Conservation (phyloP, 2,113 vertebrate species). For the Myotis davidii region DNA sequence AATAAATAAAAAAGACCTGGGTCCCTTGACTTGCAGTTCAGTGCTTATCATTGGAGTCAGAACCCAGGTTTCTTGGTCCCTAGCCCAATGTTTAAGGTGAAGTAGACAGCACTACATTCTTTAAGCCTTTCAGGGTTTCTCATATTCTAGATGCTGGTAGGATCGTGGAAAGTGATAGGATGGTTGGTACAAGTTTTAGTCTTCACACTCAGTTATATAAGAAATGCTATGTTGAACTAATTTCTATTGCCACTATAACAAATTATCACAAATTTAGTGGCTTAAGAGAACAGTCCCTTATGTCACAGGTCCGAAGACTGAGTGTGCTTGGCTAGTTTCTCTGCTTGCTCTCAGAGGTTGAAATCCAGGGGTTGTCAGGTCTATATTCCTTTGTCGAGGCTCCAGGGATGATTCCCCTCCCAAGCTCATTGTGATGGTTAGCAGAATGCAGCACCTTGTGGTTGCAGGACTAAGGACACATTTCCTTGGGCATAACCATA, state of each 20-base stretch:
- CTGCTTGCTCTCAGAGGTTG: neutral
- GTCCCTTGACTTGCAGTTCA: neutral
- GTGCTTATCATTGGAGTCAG: neutral
- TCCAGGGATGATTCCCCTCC: neutral
- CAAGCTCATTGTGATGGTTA: neutral
- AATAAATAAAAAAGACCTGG: neutral
- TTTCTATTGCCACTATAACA: constrained; percentile 20
- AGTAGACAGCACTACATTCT: neutral
- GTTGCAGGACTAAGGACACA: neutral
- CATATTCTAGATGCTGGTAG: neutral
- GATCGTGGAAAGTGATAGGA: neutral
- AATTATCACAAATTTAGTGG: neutral
- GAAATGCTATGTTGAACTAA: neutral
- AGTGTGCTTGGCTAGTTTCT: neutral
- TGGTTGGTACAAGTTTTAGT: neutral
- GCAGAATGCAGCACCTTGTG: neutral
- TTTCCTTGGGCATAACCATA: neutral
- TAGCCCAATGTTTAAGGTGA: neutral
- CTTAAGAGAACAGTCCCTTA: neutral
- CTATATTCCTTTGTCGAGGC: neutral
- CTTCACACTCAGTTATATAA: neutral
- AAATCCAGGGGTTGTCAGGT: neutral
- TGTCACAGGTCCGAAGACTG: neutral
- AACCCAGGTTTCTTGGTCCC: neutral
- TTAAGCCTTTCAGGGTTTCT: neutral